A percentile compares a stretch with the other conserved stretches of the same genome.
Evolutionary conservation across 2,797 vertebrate genomes (phyloP).

Genomic region (Bufotes viridis): DNA sequence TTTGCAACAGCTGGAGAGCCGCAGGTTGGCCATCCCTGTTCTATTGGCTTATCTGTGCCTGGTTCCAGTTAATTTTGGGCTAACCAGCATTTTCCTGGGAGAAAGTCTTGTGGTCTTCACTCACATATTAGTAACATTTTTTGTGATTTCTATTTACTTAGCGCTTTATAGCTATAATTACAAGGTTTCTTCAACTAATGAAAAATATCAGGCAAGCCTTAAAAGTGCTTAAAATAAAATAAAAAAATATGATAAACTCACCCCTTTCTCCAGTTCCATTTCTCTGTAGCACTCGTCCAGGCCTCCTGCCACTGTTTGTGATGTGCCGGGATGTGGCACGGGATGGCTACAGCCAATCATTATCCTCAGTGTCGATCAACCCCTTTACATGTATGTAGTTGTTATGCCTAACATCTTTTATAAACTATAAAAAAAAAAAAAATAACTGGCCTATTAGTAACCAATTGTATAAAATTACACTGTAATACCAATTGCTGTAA

Average conservation of each 20-base stretch:
- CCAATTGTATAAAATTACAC: slow-evolving; percentile 33
- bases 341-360: too few species aligned
- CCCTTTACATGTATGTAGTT: neutral
- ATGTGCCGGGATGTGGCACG: too few species aligned
- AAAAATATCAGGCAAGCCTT: too few species aligned
- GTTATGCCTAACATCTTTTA: neutral
- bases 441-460: neutral
- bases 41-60: neutral
- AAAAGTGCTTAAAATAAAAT: too few species aligned
- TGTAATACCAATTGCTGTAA: slow-evolving; percentile 33
- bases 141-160: neutral
- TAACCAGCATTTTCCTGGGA: neutral
- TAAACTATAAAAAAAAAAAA: neutral
- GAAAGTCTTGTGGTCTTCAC: neutral
- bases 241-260: too few species aligned
- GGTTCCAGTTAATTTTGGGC: neutral
- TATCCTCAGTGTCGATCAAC: too few species aligned
- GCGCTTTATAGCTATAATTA: neutral
- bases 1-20: too few species aligned
- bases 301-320: too few species aligned
- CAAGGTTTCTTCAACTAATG: too few species aligned
- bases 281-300: too few species aligned
- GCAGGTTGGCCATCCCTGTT: too few species aligned
- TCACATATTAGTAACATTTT: neutral
- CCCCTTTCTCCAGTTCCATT: too few species aligned